These are phyloP conservation scores for Caenorhabditis sp. DNA, from an alignment of 2,888 invertebrate species.

Conservation along the genomic window DNA sequence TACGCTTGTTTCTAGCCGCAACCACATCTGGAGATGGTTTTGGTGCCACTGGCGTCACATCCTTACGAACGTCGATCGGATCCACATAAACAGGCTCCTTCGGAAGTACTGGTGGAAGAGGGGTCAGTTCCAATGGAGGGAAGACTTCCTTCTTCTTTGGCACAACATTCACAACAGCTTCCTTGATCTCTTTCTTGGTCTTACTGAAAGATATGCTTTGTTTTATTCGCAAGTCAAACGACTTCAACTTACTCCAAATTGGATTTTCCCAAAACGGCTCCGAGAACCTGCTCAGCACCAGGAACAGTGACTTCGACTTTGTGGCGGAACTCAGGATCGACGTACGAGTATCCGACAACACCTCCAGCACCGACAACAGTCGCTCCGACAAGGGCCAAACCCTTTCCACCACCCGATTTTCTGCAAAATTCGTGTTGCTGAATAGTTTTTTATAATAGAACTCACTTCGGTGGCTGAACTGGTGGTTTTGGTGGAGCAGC, in stretches of 20 bases:
- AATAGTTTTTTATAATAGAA: not conserved
- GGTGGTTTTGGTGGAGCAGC: slow-evolving; percentile 61
- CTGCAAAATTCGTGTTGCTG: slow-evolving; percentile 29
- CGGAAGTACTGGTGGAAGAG: slow-evolving; percentile 68
- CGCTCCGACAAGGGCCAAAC: slow-evolving; percentile 64
- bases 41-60: slow-evolving; percentile 50
- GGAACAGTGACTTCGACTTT: slow-evolving; percentile 75
- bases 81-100: slow-evolving; percentile 71
- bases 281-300: slow-evolving; percentile 72
- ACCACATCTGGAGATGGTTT: slow-evolving; percentile 64
- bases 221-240: not conserved
- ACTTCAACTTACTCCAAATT: slow-evolving; percentile 66
- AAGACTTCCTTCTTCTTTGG: slow-evolving; percentile 70
- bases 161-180: slow-evolving; percentile 60
- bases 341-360: slow-evolving; percentile 78
- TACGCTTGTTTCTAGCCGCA: slow-evolving; percentile 63
- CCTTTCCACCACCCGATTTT: slow-evolving; percentile 71
- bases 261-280: slow-evolving; percentile 72
- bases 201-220: slow-evolving; percentile 43
- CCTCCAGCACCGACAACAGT: slow-evolving; percentile 75
- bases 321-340: slow-evolving; percentile 76
- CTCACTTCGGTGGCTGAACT: slow-evolving; percentile 46
- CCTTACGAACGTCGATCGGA: slow-evolving; percentile 77
- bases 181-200: slow-evolving; percentile 66
- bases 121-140: slow-evolving; percentile 61